Evolutionary conservation across 2,113 vertebrate species (phyloP).

Genomic region (Phalacrocorax pelagicus): DNA sequence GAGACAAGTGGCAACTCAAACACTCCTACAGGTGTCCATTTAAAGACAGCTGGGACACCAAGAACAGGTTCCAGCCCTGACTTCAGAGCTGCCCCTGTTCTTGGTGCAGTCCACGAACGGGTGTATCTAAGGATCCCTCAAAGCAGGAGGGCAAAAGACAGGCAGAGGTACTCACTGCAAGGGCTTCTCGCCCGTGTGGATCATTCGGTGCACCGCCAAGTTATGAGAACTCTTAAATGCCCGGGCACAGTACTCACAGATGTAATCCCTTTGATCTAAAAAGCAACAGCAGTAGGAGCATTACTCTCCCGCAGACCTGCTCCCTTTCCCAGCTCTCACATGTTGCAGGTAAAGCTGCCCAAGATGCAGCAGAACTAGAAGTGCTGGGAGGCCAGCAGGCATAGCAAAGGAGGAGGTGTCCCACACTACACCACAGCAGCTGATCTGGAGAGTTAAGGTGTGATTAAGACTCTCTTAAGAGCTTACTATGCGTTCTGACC

Average conservation of each 20-base stretch:
- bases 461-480: not conserved
- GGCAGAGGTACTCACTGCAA: conserved; percentile 86
- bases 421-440: not conserved
- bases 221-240: conserved; percentile 99
- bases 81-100: not conserved
- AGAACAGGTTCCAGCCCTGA: not conserved
- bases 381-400: not conserved
- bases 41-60: not conserved
- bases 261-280: conserved; percentile 96
- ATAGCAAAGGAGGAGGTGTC: not conserved
- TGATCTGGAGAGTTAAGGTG: not conserved
- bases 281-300: not conserved
- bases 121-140: not conserved
- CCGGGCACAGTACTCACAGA: conserved; percentile 97
- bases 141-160: not conserved
- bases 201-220: conserved; percentile 97
- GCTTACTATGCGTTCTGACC: not conserved
- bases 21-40: accelerated
- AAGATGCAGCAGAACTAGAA: not conserved
- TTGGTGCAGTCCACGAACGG: not conserved
- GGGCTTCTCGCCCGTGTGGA: conserved; percentile 97
- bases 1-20: not conserved
- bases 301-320: not conserved
- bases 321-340: not conserved
- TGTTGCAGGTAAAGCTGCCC: not conserved